A percentile compares a stretch with the other conserved stretches of the same genome.
Evolutionary conservation across 2,113 vertebrate species (phyloP).

Genomic region (Nesogale talazaci): DNA sequence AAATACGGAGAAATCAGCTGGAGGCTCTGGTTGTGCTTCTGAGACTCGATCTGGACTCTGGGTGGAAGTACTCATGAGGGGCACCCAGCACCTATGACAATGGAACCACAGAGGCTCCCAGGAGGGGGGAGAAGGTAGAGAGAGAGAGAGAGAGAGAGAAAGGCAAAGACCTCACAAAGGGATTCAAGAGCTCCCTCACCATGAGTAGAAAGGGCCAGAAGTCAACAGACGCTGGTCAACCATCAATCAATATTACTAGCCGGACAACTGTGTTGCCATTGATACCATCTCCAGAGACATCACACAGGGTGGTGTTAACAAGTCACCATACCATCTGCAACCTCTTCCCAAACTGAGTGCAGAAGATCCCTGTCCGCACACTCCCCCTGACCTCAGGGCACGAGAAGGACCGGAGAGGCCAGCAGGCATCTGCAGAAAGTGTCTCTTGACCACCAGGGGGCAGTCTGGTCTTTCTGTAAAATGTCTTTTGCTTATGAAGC

Average conservation of each 20-base stretch:
- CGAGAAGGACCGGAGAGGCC: no score
- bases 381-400: neutral
- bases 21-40: neutral
- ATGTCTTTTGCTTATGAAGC: rapidly evolving
- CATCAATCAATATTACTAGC: neutral
- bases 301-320: no score
- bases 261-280: neutral
- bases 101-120: neutral
- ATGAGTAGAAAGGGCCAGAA: neutral
- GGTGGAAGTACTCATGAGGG: neutral
- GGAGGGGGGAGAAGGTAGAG: no score
- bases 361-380: neutral
- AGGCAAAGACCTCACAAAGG: neutral
- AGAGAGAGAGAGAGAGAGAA: neutral
- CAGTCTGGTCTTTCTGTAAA: neutral
- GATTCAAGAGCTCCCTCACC: neutral
- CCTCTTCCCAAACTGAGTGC: neutral
- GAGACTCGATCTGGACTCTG: neutral
- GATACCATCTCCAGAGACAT: no score
- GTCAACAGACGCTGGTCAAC: neutral
- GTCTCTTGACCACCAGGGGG: neutral
- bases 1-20: neutral
- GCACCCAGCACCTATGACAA: neutral
- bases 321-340: rapidly evolving
- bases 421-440: neutral